Evolutionary conservation across 2,797 vertebrate genomes (phyloP).

Genomic region (Lycodopsis pacificus): DNA sequence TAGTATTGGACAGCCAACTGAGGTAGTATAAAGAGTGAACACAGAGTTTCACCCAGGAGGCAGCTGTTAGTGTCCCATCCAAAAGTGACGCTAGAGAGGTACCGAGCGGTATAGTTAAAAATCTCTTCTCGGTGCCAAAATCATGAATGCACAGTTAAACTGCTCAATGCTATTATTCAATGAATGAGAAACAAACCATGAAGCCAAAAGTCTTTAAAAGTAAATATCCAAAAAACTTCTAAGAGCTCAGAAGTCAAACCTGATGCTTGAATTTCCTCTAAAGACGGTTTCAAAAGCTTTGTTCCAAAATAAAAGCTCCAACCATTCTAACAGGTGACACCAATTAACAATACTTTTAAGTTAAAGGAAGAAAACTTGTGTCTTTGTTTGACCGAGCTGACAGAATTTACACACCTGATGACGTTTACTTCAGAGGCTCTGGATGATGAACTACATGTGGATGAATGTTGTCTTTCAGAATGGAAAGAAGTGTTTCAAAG

Average conservation of each 20-base stretch:
- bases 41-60: too few species aligned
- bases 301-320: constrained; percentile 6
- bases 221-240: background rate
- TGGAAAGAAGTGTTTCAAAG: background rate
- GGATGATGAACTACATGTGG: background rate
- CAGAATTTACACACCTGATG: constrained; percentile 7
- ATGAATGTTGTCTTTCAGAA: background rate
- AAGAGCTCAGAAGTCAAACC: background rate
- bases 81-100: too few species aligned
- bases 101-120: too few species aligned
- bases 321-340: background rate
- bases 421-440: background rate
- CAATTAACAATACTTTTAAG: background rate
- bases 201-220: background rate
- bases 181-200: too few species aligned
- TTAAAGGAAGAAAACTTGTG: background rate
- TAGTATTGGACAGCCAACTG: too few species aligned
- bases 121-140: background rate
- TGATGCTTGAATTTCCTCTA: background rate
- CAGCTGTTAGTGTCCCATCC: too few species aligned
- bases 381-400: background rate
- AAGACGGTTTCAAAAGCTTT: background rate
- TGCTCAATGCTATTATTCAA: background rate
- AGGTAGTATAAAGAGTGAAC: too few species aligned
- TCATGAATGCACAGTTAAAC: background rate